Percentiles rank a stretch among this genome's conserved stretches.
Conservation (phyloP, 2,888 invertebrate species). For the Pammene aurita region DNA sequence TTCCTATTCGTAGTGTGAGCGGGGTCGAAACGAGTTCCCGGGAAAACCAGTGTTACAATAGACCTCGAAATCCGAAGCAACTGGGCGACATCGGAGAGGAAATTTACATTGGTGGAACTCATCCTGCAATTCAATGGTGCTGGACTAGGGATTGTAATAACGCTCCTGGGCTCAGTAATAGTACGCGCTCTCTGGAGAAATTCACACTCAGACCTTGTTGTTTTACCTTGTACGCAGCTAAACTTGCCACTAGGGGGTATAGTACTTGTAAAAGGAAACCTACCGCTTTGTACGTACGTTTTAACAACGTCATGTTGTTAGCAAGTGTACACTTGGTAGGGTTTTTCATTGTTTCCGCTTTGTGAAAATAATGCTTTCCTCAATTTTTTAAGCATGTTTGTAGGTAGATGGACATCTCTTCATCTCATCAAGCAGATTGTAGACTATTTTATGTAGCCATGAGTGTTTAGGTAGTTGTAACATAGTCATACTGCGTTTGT, state of each 20-base stretch:
- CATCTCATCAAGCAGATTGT: background rate
- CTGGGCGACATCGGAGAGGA: background rate
- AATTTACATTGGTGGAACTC: background rate
- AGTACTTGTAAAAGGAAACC: conserved; percentile 44
- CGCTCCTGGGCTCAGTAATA: conserved; percentile 56
- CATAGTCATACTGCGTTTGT: no score
- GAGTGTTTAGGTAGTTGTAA: no score
- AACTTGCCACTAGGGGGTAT: conserved; percentile 56
- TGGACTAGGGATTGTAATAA: background rate
- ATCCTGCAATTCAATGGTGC: background rate
- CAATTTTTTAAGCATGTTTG: background rate
- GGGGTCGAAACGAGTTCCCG: background rate
- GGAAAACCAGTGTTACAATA: background rate
- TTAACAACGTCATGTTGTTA: conserved; percentile 21
- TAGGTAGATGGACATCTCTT: background rate
- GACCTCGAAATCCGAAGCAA: background rate
- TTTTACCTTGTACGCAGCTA: conserved; percentile 60
- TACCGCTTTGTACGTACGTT: conserved; percentile 28
- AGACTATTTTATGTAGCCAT: no score
- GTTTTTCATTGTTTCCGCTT: conserved; percentile 12
- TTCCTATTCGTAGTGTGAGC: background rate
- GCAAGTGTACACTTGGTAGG: conserved; percentile 12
- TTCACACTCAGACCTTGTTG: conserved; percentile 57
- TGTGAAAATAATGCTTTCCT: background rate
- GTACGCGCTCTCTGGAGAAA: conserved; percentile 68